phyloP scores from a whole-genome alignment of 1,140 invertebrate genomes.

The Drosophila subobscura region DNA sequence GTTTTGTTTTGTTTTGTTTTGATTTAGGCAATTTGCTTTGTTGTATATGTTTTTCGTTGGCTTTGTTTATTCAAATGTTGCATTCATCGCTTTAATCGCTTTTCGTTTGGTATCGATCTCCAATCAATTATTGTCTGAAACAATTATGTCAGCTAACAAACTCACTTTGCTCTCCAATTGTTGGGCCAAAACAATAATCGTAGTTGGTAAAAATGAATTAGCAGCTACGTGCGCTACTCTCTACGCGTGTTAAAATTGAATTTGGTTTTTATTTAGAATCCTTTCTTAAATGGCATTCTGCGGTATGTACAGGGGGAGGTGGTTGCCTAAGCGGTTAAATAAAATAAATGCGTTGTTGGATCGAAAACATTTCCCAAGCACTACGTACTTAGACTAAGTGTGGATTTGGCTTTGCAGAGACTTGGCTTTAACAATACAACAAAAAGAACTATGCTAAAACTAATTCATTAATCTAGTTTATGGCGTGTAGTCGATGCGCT shows the following conservation, averaged over 20 bases:
- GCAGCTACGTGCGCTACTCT: neutral
- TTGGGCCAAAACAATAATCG: constrained; percentile 24
- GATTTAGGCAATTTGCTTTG: constrained; percentile 42
- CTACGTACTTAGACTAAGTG: constrained; percentile 56
- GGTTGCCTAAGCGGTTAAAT: constrained; percentile 33
- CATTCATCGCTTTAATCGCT: constrained; percentile 6
- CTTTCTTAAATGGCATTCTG: constrained; percentile 11
- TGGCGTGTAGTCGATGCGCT: constrained; percentile 55
- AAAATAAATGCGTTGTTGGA: constrained; percentile 74
- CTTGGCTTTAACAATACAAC: constrained; percentile 61
- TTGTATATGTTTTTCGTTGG: constrained; percentile 65
- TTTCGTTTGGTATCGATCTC: constrained; percentile 32
- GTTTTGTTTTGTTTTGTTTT: constrained; percentile 4
- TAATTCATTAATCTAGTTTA: constrained; percentile 51
- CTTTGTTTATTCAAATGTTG: constrained; percentile 48
- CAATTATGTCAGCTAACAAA: constrained; percentile 69
- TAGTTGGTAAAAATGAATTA: constrained; percentile 3
- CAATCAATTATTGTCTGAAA: constrained; percentile 79
- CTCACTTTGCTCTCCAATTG: constrained; percentile 21
- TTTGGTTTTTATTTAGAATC: constrained; percentile 11
- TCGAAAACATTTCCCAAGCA: constrained; percentile 58
- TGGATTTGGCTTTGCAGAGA: constrained; percentile 76
- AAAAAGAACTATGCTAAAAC: constrained; percentile 30
- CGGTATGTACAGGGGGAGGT: constrained; percentile 55
- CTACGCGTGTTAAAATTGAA: constrained; percentile 21